phyloP scores from a whole-genome alignment of 2,797 vertebrate genomes.

The Pangasius krempfi region DNA sequence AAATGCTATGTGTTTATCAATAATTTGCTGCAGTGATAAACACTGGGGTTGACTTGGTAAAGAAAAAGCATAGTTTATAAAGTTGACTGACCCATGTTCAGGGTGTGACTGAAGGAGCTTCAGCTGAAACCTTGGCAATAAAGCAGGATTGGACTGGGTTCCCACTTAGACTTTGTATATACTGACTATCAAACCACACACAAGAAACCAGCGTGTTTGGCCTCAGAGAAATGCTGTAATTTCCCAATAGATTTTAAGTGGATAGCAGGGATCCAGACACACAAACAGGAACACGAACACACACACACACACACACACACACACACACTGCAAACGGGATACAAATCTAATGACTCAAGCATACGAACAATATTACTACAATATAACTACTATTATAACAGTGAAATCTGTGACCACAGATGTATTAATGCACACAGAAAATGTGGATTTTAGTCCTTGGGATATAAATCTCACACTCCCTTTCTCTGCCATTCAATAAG shows the following conservation, averaged over 20 bases:
- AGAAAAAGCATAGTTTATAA: constrained; percentile 60
- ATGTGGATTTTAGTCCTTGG: constrained; percentile 66
- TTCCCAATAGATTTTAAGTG: constrained; percentile 56
- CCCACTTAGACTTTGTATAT: constrained; percentile 56
- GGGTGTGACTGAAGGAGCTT: constrained; percentile 64
- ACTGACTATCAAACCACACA: constrained; percentile 58
- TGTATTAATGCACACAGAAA: constrained; percentile 48
- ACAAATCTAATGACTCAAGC: constrained; percentile 50
- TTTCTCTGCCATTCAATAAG: constrained; percentile 48
- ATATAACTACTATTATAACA: constrained; percentile 50
- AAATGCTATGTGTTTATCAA: constrained; percentile 63
- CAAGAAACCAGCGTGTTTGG: constrained; percentile 62
- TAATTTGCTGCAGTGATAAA: constrained; percentile 59
- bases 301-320: constrained; percentile 47
- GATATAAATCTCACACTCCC: constrained; percentile 62
- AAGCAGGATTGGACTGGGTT: constrained; percentile 22
- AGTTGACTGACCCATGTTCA: constrained; percentile 62
- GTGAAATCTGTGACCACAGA: constrained; percentile 43
- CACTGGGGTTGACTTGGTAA: constrained; percentile 56
- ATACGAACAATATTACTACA: constrained; percentile 51
- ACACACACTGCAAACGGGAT: constrained; percentile 48
- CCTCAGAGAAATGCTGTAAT: constrained; percentile 53
- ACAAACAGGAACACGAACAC: constrained; percentile 28
- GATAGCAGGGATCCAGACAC: constrained; percentile 51
- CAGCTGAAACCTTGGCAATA: constrained; percentile 50